These are phyloP conservation scores for Didymodactylos carnosus DNA, from an alignment of 2,888 invertebrate genomes.

Conservation along the genomic window DNA sequence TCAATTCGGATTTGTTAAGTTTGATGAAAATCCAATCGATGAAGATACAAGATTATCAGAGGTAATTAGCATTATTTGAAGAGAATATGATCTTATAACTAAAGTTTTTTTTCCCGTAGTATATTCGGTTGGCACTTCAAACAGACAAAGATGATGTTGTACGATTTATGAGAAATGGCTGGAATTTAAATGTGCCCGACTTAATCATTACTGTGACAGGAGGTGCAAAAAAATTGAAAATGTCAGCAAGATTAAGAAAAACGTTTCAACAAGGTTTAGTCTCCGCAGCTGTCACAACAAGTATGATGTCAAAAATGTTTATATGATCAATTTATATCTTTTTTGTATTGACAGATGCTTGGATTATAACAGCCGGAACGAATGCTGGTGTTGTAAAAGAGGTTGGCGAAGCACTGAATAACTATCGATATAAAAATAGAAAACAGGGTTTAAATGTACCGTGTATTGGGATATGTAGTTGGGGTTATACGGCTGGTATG, in stretches of 20 bases:
- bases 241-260: neutral
- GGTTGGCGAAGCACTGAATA: neutral
- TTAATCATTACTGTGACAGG: neutral
- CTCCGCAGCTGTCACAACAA: neutral
- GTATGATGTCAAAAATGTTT: neutral
- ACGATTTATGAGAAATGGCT: neutral
- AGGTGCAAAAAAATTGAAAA: neutral
- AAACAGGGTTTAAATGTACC: neutral
- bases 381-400: neutral
- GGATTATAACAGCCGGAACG: neutral
- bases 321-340: too few relatives aligned
- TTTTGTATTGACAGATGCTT: too few relatives aligned
- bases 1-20: neutral
- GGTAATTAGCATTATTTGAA: too few relatives aligned
- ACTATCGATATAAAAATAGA: neutral
- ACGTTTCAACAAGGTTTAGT: neutral
- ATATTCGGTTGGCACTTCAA: neutral
- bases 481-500: neutral
- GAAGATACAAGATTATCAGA: neutral
- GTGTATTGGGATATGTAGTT: neutral
- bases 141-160: neutral
- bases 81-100: too few relatives aligned
- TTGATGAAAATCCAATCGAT: neutral
- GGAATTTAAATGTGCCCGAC: neutral
- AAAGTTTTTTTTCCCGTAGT: too few relatives aligned